A percentile compares a stretch with the other conserved stretches of the same genome.
Evolutionary conservation across 2,888 invertebrate genomes (phyloP).

Genomic region (Mystacides longicornis): DNA sequence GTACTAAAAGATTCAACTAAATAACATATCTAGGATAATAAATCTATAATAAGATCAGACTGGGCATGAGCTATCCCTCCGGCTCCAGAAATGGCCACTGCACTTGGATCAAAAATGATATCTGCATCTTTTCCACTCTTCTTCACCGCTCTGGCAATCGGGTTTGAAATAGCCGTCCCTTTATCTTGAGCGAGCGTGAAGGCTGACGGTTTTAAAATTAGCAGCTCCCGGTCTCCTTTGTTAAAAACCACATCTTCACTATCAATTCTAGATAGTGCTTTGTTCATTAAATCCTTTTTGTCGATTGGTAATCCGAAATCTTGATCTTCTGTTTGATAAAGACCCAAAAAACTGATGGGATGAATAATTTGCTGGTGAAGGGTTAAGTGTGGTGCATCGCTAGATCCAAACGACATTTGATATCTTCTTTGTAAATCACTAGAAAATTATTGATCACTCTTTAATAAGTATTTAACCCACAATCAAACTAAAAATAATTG

Average conservation of each 20-base stretch:
- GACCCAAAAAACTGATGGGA: not conserved
- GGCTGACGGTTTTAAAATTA: conserved; percentile 58
- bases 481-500: no score
- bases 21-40: conserved; percentile 27
- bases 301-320: not conserved
- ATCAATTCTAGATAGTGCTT: no score
- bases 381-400: not conserved
- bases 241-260: not conserved
- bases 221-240: conserved; percentile 7
- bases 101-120: conserved; percentile 59
- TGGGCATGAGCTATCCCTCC: conserved; percentile 71
- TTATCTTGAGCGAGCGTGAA: conserved; percentile 57
- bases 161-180: conserved; percentile 63
- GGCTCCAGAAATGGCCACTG: conserved; percentile 66
- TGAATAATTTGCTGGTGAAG: not conserved
- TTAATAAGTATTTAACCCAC: no score
- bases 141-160: conserved; percentile 58
- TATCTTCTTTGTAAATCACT: not conserved
- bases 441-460: not conserved
- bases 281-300: not conserved
- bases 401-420: not conserved
- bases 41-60: conserved; percentile 58
- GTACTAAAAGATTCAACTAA: not conserved
- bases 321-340: not conserved
- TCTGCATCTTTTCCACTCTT: conserved; percentile 53